Percentiles rank a stretch among this genome's conserved stretches.
Evolutionary conservation across 2,888 invertebrate genomes (phyloP).

Genomic region (Alcis repandata): DNA sequence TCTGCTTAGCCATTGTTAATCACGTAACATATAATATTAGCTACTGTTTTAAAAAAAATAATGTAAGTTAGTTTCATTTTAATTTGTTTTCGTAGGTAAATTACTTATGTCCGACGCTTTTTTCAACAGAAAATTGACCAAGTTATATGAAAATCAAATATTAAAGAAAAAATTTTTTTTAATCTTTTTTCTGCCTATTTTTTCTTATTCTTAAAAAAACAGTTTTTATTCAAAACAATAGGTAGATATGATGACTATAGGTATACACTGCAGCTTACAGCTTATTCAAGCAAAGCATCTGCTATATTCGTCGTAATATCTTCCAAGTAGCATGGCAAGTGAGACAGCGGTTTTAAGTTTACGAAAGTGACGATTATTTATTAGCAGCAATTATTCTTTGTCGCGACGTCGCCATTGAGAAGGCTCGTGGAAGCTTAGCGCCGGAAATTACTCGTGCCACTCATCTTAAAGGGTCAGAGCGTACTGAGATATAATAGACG

Average conservation of each 20-base stretch:
- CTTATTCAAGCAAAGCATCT: neutral
- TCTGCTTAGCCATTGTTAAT: too few relatives aligned
- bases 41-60: too few relatives aligned
- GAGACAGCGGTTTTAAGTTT: conserved; percentile 50
- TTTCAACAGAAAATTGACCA: too few relatives aligned
- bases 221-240: neutral
- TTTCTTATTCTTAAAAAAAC: neutral
- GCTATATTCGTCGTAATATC: conserved; percentile 4
- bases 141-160: too few relatives aligned
- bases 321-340: neutral
- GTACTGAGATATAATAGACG: neutral
- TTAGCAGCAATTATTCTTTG: conserved; percentile 77
- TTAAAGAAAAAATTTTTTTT: too few relatives aligned
- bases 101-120: too few relatives aligned
- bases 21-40: too few relatives aligned
- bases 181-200: neutral
- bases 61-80: too few relatives aligned
- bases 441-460: conserved; percentile 81
- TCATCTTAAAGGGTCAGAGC: conserved; percentile 52
- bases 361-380: conserved; percentile 81
- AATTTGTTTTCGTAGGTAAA: too few relatives aligned
- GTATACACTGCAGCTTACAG: too few relatives aligned
- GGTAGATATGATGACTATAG: neutral
- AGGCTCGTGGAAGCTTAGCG: conserved; percentile 49
- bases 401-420: conserved; percentile 55